These are phyloP conservation scores for Temnothorax longispinosus DNA, from an alignment of 1,140 invertebrate genomes.

Conservation along the genomic window DNA sequence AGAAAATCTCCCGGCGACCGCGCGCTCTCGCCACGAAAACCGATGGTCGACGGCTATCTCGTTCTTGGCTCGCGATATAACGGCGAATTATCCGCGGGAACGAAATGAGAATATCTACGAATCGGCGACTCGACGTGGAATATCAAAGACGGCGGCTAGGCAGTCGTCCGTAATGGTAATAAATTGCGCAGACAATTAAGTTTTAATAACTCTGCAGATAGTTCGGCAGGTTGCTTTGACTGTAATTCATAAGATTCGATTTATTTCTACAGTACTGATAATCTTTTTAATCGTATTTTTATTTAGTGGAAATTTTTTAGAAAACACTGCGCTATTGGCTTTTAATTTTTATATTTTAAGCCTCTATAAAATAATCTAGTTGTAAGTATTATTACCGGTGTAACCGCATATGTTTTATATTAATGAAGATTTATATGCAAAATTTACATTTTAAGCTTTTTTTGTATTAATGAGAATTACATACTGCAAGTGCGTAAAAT, in stretches of 20 bases:
- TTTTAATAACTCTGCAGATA: neutral
- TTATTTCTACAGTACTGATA: neutral
- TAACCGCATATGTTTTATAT: neutral
- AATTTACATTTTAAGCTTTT: conserved; percentile 2
- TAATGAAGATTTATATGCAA: neutral
- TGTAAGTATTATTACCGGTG: no score
- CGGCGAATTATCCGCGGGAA: conserved; percentile 23
- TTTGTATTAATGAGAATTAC: conserved; percentile 24
- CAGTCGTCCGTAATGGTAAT: conserved; percentile 17
- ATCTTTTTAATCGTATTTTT: neutral
- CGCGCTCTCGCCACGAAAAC: conserved; percentile 37
- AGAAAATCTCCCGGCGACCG: conserved; percentile 12
- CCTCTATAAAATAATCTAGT: neutral
- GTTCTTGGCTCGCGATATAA: conserved; percentile 27
- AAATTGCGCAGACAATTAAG: conserved; percentile 32
- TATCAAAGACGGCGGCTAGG: conserved; percentile 5
- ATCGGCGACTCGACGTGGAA: neutral
- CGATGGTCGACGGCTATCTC: conserved; percentile 35
- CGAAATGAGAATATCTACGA: conserved; percentile 27
- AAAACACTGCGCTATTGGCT: neutral
- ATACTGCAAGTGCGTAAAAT: neutral
- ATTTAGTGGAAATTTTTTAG: neutral
- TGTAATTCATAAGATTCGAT: neutral
- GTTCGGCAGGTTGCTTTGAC: neutral
- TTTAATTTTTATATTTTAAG: neutral